phyloP scores from a whole-genome alignment of 2,797 vertebrate genomes.

The Holocentrus rufus region DNA sequence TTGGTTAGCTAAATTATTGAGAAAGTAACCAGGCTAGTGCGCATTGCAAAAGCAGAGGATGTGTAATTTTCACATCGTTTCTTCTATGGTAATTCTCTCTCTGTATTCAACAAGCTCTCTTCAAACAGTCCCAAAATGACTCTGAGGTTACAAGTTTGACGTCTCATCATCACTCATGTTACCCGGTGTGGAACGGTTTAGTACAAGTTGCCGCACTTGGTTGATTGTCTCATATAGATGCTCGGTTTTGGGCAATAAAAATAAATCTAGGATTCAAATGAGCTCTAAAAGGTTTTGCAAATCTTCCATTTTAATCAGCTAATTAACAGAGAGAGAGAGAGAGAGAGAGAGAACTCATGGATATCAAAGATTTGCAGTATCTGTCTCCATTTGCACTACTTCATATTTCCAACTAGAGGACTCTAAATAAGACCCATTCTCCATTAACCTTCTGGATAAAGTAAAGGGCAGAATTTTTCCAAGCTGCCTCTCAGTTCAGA shows the following conservation, averaged over 20 bases:
- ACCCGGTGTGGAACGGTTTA: neutral
- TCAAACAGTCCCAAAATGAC: neutral
- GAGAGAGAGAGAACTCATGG: slow-evolving; percentile 26
- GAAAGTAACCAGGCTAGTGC: neutral
- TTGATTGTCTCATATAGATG: neutral
- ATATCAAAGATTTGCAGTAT: slow-evolving; percentile 57
- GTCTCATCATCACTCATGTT: neutral
- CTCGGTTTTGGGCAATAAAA: neutral
- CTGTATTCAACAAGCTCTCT: neutral
- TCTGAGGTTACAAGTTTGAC: neutral
- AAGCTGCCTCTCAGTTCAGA: slow-evolving; percentile 27
- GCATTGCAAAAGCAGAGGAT: neutral
- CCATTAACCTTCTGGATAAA: slow-evolving; percentile 58
- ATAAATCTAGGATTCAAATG: slow-evolving; percentile 16
- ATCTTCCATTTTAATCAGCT: slow-evolving; percentile 39
- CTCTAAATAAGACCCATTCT: slow-evolving; percentile 33
- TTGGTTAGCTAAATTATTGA: neutral
- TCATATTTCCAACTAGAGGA: slow-evolving; percentile 45
- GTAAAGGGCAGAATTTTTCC: slow-evolving; percentile 40
- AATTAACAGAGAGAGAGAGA: slow-evolving; percentile 42
- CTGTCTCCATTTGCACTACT: slow-evolving; percentile 32
- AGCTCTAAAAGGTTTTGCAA: neutral
- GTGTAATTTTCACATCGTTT: neutral
- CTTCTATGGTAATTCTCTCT: neutral
- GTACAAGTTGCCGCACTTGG: neutral